A percentile compares a stretch with the other conserved stretches of the same genome.
Conservation (phyloP, 2,113 vertebrate species). For the Gyps fulvus region DNA sequence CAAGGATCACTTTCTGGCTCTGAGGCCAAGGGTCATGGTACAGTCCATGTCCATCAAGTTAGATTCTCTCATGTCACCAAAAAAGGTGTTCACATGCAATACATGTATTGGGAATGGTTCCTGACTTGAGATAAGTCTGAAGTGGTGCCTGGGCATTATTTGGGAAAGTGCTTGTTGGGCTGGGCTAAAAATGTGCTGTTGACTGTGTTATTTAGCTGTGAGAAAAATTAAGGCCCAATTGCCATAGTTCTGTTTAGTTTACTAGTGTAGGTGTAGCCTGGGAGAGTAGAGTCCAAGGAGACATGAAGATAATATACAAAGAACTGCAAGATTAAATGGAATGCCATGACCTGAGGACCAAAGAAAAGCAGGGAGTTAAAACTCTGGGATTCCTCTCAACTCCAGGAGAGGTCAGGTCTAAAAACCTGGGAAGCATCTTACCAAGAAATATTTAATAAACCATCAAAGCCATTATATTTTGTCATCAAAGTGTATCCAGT, state of each 20-base stretch:
- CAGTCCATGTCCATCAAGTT: background rate
- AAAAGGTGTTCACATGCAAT: background rate
- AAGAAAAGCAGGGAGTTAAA: background rate
- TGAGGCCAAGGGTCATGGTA: background rate
- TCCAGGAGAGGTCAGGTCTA: background rate
- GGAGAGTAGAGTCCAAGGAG: constrained; percentile 41
- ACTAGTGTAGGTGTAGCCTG: background rate
- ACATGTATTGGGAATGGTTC: background rate
- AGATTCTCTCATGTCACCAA: background rate
- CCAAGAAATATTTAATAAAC: background rate
- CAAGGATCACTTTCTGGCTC: background rate
- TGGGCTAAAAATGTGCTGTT: background rate
- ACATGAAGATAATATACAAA: background rate
- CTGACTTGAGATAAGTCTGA: background rate
- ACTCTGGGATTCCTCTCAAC: background rate
- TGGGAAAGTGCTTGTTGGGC: background rate
- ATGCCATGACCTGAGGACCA: background rate
- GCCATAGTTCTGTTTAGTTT: background rate
- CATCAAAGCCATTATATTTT: background rate
- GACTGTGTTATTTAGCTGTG: background rate
- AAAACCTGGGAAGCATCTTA: background rate
- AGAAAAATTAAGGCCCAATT: background rate
- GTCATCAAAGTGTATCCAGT: background rate
- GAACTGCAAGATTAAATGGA: background rate
- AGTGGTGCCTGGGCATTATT: background rate